These are phyloP conservation scores for Parnassius mnemosyne DNA, from an alignment of 2,888 invertebrate species.

Conservation along the genomic window DNA sequence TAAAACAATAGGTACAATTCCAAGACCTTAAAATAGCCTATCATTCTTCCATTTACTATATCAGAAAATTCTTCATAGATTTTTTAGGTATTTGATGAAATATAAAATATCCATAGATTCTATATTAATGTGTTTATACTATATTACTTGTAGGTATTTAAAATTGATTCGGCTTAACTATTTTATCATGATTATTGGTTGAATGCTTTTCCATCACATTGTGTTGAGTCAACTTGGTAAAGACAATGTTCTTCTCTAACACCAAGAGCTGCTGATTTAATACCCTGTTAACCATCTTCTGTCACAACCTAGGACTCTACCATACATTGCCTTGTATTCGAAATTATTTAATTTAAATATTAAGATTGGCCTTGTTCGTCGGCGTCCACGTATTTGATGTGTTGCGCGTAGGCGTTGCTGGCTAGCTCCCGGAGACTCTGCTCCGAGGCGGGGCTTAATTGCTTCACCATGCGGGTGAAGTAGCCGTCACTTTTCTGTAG, in stretches of 20 bases:
- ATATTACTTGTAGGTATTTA: not conserved
- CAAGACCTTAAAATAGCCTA: too few species aligned
- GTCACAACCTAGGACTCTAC: too few species aligned
- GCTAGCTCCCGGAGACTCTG: conserved; percentile 68
- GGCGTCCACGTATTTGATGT: conserved; percentile 70
- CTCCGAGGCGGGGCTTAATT: conserved; percentile 79
- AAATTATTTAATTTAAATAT: conserved; percentile 25
- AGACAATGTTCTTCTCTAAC: not conserved
- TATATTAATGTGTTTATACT: not conserved
- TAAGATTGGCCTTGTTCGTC: conserved; percentile 47
- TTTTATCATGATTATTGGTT: not conserved
- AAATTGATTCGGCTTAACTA: not conserved
- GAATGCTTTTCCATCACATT: not conserved
- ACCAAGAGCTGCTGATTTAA: conserved; percentile 4
- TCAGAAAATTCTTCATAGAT: too few species aligned
- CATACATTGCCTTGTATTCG: too few species aligned
- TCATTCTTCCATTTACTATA: too few species aligned
- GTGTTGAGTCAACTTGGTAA: not conserved
- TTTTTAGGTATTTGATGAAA: not conserved
- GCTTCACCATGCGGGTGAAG: conserved; percentile 82
- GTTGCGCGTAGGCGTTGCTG: conserved; percentile 54
- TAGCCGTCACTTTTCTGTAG: conserved; percentile 77
- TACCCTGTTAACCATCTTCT: too few species aligned
- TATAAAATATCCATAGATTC: not conserved
- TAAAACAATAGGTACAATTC: too few species aligned